Evolutionary conservation across 2,113 vertebrate species (phyloP), one percentile per base, ranked within the genome.

Genomic region (Ictalurus punctatus): DNA sequence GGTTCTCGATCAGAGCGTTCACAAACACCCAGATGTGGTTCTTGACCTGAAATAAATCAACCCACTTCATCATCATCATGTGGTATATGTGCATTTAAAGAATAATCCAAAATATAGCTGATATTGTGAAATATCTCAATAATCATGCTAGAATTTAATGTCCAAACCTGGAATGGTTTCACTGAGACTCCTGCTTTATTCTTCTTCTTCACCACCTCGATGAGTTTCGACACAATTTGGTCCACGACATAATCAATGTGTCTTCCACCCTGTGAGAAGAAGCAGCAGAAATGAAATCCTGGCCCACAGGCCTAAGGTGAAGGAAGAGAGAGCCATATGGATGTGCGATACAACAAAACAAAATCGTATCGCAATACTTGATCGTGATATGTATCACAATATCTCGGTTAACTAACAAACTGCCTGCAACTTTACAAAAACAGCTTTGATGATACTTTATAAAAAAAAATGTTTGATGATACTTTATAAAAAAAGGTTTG

Each of bases 1-100:
- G 98, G 92, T 99, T 99, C 95, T 99, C 98, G 73, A 99, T 99
- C 92, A 99, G 96, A 30, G 97, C 97, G 84, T 99, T 99, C 87
- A 99, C 97, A 95, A 99, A 99, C 94, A 99, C 97, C 98, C 98
- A 99, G 92, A 99, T 95, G 71, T 99, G 98, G 94, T 99, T 99
- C 94, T 99, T 99, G 85, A 99, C 98, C 98, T 99, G 95, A 91
- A 88, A 88, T 86, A 92, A 91, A 91, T 19, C 48, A 54, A 79
- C 8, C 40, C n/a, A 59, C 21, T 48, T 74, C 73, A 84, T 80
- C n/a, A 34, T 65, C 17, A 48, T 58, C 9, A 25, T 56, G 3
- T 4, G n/a, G 30, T 37, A 37, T 1, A 73, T 73, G 6, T 30
- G 25, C n/a, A 59, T 37, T 0, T 16, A 88, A 12, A 78, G 2